Evolutionary conservation across 1,140 invertebrate species (phyloP).

Genomic region (Heliconius eleuchia): DNA sequence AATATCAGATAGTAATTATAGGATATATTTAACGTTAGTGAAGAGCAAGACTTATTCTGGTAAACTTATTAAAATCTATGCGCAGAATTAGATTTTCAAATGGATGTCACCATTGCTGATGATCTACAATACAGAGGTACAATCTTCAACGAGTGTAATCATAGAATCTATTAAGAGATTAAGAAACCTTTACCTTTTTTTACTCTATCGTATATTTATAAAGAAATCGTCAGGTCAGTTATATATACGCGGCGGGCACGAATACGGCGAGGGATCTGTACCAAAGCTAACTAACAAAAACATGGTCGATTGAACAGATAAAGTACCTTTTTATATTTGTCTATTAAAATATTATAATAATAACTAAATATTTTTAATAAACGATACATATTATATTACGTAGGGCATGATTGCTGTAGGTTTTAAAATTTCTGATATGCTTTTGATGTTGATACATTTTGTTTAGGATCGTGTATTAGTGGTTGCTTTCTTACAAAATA

Average conservation of each 20-base stretch:
- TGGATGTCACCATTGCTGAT: slow-evolving; percentile 24
- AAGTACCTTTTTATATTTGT: slow-evolving; percentile 57
- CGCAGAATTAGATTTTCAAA: slow-evolving; percentile 46
- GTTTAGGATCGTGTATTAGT: slow-evolving; percentile 50
- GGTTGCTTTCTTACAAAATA: slow-evolving; percentile 56
- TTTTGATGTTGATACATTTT: slow-evolving; percentile 62
- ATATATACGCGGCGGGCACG: neutral
- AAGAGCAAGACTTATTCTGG: slow-evolving; percentile 61
- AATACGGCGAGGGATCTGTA: slow-evolving; percentile 22
- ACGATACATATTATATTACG: slow-evolving; percentile 43
- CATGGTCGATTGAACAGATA: slow-evolving; percentile 42
- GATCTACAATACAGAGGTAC: neutral
- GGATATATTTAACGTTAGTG: slow-evolving; percentile 54
- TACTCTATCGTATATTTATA: slow-evolving; percentile 41
- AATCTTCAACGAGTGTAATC: slow-evolving; percentile 28
- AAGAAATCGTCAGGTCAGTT: slow-evolving; percentile 19
- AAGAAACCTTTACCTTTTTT: slow-evolving; percentile 38
- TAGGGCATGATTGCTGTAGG: slow-evolving; percentile 61
- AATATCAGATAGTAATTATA: slow-evolving; percentile 54
- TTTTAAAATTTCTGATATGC: slow-evolving; percentile 53
- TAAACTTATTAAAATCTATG: slow-evolving; percentile 47
- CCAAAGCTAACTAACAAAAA: slow-evolving; percentile 38
- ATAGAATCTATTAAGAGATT: slow-evolving; percentile 38
- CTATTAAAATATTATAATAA: slow-evolving; percentile 53
- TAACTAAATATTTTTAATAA: slow-evolving; percentile 64